These are phyloP conservation scores for Irena cyanogastra DNA, from an alignment of 2,113 vertebrate genomes.

Conservation along the genomic window DNA sequence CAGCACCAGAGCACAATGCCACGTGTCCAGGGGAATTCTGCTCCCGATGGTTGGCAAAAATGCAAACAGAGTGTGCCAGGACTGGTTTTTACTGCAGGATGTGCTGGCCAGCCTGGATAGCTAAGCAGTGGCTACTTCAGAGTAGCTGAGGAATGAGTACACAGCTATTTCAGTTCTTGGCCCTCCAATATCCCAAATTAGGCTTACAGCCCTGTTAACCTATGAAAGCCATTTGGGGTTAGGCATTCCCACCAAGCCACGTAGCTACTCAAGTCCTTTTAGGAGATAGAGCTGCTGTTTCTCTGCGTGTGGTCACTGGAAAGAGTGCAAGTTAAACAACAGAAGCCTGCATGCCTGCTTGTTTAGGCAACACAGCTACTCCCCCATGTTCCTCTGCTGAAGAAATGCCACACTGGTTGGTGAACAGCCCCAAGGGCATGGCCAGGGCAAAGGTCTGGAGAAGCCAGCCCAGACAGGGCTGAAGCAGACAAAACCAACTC, in stretches of 20 bases:
- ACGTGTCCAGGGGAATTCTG: not conserved
- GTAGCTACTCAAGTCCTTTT: constrained; percentile 33
- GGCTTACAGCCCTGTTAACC: constrained; percentile 48
- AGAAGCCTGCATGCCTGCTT: constrained; percentile 29
- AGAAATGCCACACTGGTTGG: constrained; percentile 22
- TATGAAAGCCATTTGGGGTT: constrained; percentile 55
- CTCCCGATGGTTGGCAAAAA: not conserved
- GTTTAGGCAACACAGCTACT: constrained; percentile 57
- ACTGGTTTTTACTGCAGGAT: constrained; percentile 19
- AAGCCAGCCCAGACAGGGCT: not conserved
- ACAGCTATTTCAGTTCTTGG: constrained; percentile 55
- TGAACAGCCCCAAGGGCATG: constrained; percentile 1
- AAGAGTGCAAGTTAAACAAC: constrained; percentile 53
- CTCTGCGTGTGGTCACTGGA: constrained; percentile 60
- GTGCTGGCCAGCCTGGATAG: not conserved
- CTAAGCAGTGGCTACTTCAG: constrained; percentile 52
- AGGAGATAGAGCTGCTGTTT: constrained; percentile 53
- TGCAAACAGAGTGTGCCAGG: not conserved
- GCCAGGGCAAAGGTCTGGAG: not conserved
- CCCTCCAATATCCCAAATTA: constrained; percentile 56
- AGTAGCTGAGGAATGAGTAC: constrained; percentile 53
- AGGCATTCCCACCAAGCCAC: constrained; percentile 59
- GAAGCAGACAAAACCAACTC: not conserved
- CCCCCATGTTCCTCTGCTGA: not conserved
- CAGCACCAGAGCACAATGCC: not conserved